A percentile compares a stretch with the other conserved stretches of the same genome.
These are phyloP conservation scores for Serranus cabrilla DNA, from an alignment of 2,797 vertebrate species.

Conservation along the genomic window DNA sequence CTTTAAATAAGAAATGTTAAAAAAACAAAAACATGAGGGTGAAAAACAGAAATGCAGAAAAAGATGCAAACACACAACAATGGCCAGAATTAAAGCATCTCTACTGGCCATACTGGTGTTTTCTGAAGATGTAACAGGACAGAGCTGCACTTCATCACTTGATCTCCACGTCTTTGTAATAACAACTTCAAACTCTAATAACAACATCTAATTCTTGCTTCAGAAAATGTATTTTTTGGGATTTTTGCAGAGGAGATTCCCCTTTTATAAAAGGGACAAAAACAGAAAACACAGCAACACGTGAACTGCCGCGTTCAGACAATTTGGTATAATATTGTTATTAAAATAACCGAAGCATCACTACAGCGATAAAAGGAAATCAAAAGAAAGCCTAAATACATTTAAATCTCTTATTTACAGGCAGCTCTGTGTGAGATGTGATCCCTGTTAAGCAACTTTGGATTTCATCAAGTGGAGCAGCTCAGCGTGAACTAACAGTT, in stretches of 20 bases:
- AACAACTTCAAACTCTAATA: conserved; percentile 47
- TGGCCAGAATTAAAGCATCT: conserved; percentile 47
- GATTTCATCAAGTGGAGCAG: conserved; percentile 60
- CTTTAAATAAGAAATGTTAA: conserved; percentile 81
- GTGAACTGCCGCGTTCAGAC: conserved; percentile 15
- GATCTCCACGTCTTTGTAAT: conserved; percentile 40
- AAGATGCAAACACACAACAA: conserved; percentile 64
- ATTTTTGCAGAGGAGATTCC: conserved; percentile 32
- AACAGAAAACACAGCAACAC: conserved; percentile 5
- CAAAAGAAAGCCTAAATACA: conserved; percentile 46
- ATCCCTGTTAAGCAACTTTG: conserved; percentile 65
- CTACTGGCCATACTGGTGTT: conserved; percentile 47
- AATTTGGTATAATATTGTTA: conserved; percentile 45
- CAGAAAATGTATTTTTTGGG: conserved; percentile 33
- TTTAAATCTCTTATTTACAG: conserved; percentile 73
- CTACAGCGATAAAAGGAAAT: conserved; percentile 45
- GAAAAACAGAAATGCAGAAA: conserved; percentile 70
- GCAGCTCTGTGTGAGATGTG: conserved; percentile 64
- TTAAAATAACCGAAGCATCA: conserved; percentile 42
- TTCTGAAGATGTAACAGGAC: conserved; percentile 45
- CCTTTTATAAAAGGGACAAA: conserved; percentile 23
- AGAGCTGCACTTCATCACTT: conserved; percentile 41
- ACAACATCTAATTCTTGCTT: conserved; percentile 42
- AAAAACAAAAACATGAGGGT: conserved; percentile 52
- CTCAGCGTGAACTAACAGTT: conserved; percentile 37